Conservation (phyloP, 2,888 invertebrate species). For the Parapristionchus giblindavisi region DNA sequence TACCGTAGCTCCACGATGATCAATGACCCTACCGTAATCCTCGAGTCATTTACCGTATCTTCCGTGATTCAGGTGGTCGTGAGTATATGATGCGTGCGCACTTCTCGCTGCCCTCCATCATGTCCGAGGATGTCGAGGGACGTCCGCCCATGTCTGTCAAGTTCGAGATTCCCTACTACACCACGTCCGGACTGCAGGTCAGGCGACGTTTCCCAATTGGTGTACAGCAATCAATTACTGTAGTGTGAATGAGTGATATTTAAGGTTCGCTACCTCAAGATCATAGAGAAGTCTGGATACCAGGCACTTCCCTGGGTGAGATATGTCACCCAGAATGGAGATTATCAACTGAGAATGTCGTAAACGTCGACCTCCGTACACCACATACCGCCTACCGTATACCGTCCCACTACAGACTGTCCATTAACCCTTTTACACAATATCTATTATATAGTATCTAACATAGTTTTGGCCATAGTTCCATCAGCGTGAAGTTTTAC, state of each 20-base stretch:
- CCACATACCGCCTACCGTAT: neutral
- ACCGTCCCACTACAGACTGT: neutral
- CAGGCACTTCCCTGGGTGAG: slow-evolving; percentile 98
- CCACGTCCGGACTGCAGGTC: slow-evolving; percentile 97
- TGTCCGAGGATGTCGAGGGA: slow-evolving; percentile 91
- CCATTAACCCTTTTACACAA: neutral
- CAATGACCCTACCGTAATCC: too few species aligned
- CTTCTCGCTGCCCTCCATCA: slow-evolving; percentile 94
- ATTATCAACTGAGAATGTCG: slow-evolving; percentile 87
- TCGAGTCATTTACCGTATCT: too few species aligned
- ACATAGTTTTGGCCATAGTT: too few species aligned
- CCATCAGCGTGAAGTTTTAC: too few species aligned
- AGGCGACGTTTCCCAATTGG: neutral
- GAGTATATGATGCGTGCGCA: slow-evolving; percentile 98
- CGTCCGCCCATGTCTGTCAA: slow-evolving; percentile 97
- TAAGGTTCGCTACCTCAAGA: slow-evolving; percentile 88
- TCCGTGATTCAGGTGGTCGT: slow-evolving; percentile 79
- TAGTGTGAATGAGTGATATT: neutral
- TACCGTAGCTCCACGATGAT: too few species aligned
- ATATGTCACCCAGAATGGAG: slow-evolving; percentile 99
- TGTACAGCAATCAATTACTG: neutral
- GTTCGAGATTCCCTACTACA: slow-evolving; percentile 98
- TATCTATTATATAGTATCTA: too few species aligned
- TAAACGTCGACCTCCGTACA: slow-evolving; percentile 39
- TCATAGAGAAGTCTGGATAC: slow-evolving; percentile 98